Conservation (phyloP, 2,888 invertebrate genomes). For the Acronicta psi region DNA sequence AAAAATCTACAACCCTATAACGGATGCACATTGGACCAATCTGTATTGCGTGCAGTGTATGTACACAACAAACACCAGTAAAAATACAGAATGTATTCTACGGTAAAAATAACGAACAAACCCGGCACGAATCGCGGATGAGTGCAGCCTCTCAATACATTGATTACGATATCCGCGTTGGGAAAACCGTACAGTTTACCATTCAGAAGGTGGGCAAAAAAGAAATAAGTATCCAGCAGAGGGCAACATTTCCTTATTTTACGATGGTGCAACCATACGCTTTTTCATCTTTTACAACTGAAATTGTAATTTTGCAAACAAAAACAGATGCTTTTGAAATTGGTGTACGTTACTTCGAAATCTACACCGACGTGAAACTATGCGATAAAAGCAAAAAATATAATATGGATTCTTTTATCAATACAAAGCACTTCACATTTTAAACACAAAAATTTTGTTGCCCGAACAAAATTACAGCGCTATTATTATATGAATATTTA, state of each 20-base stretch:
- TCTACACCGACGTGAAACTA: background rate
- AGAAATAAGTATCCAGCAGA: slow-evolving; percentile 37
- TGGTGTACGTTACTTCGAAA: background rate
- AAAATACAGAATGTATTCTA: slow-evolving; percentile 61
- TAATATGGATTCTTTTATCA: slow-evolving; percentile 8
- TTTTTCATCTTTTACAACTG: slow-evolving; percentile 19
- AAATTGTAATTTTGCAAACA: slow-evolving; percentile 13
- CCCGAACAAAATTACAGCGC: slow-evolving; percentile 19
- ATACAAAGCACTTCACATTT: slow-evolving; percentile 1
- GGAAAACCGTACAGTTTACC: slow-evolving; percentile 44
- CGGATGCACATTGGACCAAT: slow-evolving; percentile 61
- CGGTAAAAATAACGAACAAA: slow-evolving; percentile 61
- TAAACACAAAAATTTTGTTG: slow-evolving; percentile 15
- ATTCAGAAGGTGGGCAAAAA: slow-evolving; percentile 47
- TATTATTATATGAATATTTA: slow-evolving; percentile 48
- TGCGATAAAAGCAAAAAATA: background rate
- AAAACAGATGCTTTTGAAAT: no score
- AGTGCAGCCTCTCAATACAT: slow-evolving; percentile 66
- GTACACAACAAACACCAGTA: slow-evolving; percentile 72
- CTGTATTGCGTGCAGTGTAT: slow-evolving; percentile 64
- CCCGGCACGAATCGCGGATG: slow-evolving; percentile 58
- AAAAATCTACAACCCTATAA: slow-evolving; percentile 45
- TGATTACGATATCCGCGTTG: slow-evolving; percentile 61
- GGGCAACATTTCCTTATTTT: slow-evolving; percentile 33
- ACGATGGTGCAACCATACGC: slow-evolving; percentile 10